These are phyloP conservation scores for Corella eumyota DNA, from an alignment of 23 tunicate genomes.

Conservation along the genomic window DNA sequence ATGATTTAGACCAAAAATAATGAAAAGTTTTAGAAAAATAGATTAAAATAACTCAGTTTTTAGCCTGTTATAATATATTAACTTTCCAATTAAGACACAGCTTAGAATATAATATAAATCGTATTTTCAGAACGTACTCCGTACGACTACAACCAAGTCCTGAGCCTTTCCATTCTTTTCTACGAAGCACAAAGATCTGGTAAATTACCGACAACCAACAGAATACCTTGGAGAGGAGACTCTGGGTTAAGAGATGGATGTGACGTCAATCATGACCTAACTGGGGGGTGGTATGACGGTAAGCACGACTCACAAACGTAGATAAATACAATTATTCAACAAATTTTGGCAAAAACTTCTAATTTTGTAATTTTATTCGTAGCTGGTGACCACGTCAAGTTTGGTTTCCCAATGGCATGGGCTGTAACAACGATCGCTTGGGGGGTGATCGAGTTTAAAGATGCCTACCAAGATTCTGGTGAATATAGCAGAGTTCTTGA, in stretches of 20 bases:
- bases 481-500: conserved; percentile 57
- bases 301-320: conserved; percentile 6
- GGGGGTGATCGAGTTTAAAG: conserved; percentile 88
- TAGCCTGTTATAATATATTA: no score
- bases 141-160: conserved; percentile 88
- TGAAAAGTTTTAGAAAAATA: no score
- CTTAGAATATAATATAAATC: no score
- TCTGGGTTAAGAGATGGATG: conserved; percentile 97
- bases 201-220: conserved; percentile 52
- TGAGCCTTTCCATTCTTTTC: conserved; percentile 90
- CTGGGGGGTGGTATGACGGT: conserved; percentile 99
- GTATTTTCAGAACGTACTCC: conserved; percentile 43
- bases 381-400: conserved; percentile 99
- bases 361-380: conserved; percentile 8
- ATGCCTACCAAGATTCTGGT: conserved; percentile 67
- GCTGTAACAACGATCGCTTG: conserved; percentile 94
- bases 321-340: no score
- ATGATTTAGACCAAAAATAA: no score
- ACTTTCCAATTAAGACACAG: no score
- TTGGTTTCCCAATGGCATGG: conserved; percentile 97
- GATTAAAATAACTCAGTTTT: no score
- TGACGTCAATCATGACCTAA: conserved; percentile 82
- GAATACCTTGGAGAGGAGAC: conserved; percentile 97
- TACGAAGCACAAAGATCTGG: conserved; percentile 99
- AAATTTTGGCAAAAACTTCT: no score